A percentile compares a stretch with the other conserved stretches of the same genome.
Evolutionary conservation across 2,888 invertebrate species (phyloP).

Genomic region (Orthosia gothica): DNA sequence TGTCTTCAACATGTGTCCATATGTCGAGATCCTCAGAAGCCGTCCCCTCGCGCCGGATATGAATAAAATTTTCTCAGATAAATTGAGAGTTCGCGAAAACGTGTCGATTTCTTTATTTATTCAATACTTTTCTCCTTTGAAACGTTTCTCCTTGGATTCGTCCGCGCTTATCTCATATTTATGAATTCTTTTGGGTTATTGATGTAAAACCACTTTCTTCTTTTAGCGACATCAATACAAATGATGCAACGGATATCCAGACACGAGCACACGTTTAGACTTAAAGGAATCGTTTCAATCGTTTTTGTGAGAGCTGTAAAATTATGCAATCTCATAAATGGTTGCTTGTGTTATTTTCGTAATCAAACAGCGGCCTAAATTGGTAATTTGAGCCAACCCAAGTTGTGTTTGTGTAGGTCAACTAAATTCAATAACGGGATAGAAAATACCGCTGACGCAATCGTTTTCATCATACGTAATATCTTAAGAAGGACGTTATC

Average conservation of each 20-base stretch:
- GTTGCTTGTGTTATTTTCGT: conserved; percentile 37
- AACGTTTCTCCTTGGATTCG: conserved; percentile 83
- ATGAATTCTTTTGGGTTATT: conserved; percentile 82
- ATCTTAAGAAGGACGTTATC: conserved; percentile 12
- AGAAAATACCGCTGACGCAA: conserved; percentile 47
- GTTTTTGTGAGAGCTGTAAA: conserved; percentile 8
- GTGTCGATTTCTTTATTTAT: conserved; percentile 91
- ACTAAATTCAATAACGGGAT: conserved; percentile 54
- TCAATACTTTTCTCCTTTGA: conserved; percentile 88
- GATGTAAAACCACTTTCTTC: conserved; percentile 79
- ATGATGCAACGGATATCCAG: conserved; percentile 47
- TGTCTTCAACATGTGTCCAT: conserved; percentile 83
- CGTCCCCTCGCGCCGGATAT: conserved; percentile 85
- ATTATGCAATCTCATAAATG: conserved; percentile 22
- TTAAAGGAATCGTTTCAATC: conserved; percentile 26
- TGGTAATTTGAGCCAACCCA: conserved; percentile 40
- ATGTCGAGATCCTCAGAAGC: conserved; percentile 83
- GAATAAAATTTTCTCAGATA: conserved; percentile 89
- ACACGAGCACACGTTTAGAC: conserved; percentile 27
- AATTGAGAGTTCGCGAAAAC: conserved; percentile 89
- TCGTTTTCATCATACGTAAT: conserved; percentile 43
- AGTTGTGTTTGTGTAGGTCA: conserved; percentile 60
- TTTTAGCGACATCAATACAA: conserved; percentile 73
- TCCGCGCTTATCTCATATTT: conserved; percentile 86
- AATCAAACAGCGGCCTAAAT: conserved; percentile 49